These are phyloP conservation scores for Acronicta aceris DNA, from an alignment of 2,888 invertebrate species.

Conservation along the genomic window DNA sequence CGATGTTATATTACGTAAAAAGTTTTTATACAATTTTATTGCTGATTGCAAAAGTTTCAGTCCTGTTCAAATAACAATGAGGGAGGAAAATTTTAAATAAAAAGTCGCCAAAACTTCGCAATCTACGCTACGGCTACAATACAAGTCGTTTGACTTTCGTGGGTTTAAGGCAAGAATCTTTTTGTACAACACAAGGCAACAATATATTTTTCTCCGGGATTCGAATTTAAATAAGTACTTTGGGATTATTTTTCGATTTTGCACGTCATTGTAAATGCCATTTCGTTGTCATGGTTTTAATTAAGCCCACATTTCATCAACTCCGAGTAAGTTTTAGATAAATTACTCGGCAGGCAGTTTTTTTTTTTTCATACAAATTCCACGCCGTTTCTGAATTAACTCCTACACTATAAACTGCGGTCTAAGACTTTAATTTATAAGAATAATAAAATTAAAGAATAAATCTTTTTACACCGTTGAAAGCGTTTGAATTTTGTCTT, in stretches of 20 bases:
- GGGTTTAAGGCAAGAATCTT: slow-evolving; percentile 11
- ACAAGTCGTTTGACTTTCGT: slow-evolving; percentile 12
- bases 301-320: background rate
- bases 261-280: background rate
- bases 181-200: slow-evolving; percentile 6
- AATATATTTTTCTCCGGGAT: slow-evolving; percentile 5
- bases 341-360: too few species aligned
- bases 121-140: slow-evolving; percentile 18
- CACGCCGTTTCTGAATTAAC: too few species aligned
- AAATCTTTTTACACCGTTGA: too few species aligned
- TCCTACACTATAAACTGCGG: too few species aligned
- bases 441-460: too few species aligned
- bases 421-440: too few species aligned
- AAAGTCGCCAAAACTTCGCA: slow-evolving; percentile 16
- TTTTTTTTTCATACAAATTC: too few species aligned
- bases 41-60: slow-evolving; percentile 16
- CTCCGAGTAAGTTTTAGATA: too few species aligned
- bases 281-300: background rate
- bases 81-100: slow-evolving; percentile 23
- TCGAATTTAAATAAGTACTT: slow-evolving; percentile 20
- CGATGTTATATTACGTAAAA: background rate
- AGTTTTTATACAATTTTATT: slow-evolving; percentile 4
- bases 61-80: slow-evolving; percentile 18
- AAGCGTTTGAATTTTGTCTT: too few species aligned
- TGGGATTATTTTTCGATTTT: slow-evolving; percentile 8